Evolutionary conservation across 2,113 vertebrate species (phyloP), one percentile per base, ranked within the genome.

Genomic region (Dasyornis broadbenti): DNA sequence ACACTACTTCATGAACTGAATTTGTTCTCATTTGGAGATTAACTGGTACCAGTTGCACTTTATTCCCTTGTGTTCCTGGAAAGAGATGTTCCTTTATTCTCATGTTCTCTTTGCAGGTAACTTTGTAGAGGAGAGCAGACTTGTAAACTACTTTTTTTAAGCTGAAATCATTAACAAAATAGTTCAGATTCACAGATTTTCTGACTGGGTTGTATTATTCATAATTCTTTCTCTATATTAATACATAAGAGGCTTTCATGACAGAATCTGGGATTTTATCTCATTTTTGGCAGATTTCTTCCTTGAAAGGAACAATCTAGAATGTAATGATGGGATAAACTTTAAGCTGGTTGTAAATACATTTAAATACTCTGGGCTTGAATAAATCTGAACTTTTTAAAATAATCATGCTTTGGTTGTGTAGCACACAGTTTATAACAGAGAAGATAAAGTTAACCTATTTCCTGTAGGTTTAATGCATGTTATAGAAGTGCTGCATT

Each of bases 321-420:
- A 80, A 59, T 80, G 87, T 77, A 3, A 3, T 69, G 88, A 82
- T 77, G 79, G 63, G 90, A 92, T 95, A 83, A 93, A 76, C 49
- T 82, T 93, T 96, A 95, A 97, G 82, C 92, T 86, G 82, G 27
- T 92, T 97, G 86, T 83, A 95, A 97, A 88, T 92, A 88, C 71
- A 47, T 86, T 80, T 88, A 92, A 90, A 84, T 96, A 76, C 73
- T 82, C 66, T 7, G 49, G 42, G 57, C 63, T 89, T 54, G 45
- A 88, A 61, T 88, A 92, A 92, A 93, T 93, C 82, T 63, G 63
- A 83, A 86, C 66, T 92, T 86, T 33, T 69, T 50, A 77, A 88
- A 88, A 77, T 61, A 77, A 71, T 76, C 11, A 6, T 65, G 66
- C 66, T 93, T 68, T 80, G 11, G 5, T 72, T 80, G 15, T 61